These are phyloP conservation scores for Caenorhabditis latens DNA, from an alignment of 1,140 invertebrate species.

Conservation along the genomic window DNA sequence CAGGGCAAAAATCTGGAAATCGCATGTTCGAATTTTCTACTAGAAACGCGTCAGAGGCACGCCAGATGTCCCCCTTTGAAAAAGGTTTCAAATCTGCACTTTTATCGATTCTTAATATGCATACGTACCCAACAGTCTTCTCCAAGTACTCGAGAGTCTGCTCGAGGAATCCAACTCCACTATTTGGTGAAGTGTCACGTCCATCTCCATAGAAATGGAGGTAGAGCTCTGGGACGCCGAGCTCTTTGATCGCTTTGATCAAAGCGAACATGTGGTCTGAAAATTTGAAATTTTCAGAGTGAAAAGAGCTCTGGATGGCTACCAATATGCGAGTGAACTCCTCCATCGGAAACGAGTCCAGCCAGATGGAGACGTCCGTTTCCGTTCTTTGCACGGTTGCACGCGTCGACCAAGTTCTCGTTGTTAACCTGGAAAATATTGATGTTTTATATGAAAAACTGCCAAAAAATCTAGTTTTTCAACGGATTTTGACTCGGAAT, in stretches of 20 bases:
- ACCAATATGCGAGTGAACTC: conserved; percentile 80
- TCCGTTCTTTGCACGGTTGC: conserved; percentile 77
- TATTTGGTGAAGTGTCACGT: conserved; percentile 79
- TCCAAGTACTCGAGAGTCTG: conserved; percentile 73
- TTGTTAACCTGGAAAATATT: conserved; percentile 72
- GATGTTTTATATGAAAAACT: neutral
- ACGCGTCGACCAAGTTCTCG: conserved; percentile 76
- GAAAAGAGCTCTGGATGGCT: no score
- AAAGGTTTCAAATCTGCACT: no score
- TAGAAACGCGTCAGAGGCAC: no score
- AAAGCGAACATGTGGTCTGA: conserved; percentile 79
- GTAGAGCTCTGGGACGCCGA: conserved; percentile 79
- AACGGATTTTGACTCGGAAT: no score
- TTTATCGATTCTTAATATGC: no score
- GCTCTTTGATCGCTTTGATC: conserved; percentile 78
- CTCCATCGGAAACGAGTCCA: conserved; percentile 79
- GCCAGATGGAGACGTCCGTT: conserved; percentile 79
- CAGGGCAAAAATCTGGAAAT: no score
- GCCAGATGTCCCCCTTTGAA: no score
- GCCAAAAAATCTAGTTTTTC: neutral
- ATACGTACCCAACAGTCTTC: conserved; percentile 24
- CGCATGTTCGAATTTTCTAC: no score
- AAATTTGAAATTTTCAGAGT: no score
- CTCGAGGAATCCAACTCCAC: conserved; percentile 77
- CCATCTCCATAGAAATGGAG: conserved; percentile 80